Evolutionary conservation across 2,888 invertebrate species (phyloP).

Genomic region (Pocota personata): DNA sequence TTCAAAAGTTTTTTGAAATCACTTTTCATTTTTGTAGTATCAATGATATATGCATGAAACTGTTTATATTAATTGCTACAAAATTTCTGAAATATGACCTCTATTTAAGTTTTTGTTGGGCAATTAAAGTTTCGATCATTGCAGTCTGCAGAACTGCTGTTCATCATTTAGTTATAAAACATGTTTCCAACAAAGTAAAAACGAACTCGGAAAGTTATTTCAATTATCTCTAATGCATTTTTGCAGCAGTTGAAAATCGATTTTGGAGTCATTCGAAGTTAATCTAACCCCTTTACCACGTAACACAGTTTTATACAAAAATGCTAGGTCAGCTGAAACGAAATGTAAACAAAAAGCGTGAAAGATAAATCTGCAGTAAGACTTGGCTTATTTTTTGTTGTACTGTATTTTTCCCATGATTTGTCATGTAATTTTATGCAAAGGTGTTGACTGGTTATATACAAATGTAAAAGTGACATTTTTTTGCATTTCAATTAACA

Average conservation of each 20-base stretch:
- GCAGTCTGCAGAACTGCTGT: too few relatives aligned
- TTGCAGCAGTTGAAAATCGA: constrained; percentile 4
- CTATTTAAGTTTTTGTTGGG: too few relatives aligned
- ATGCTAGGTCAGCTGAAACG: not conserved
- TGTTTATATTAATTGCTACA: too few relatives aligned
- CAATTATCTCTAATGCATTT: constrained; percentile 26
- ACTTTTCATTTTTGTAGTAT: too few relatives aligned
- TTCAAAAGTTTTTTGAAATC: too few relatives aligned
- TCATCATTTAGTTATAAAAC: too few relatives aligned
- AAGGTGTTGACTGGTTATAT: not conserved
- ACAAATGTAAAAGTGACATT: not conserved
- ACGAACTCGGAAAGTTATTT: not conserved
- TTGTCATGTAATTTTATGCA: not conserved
- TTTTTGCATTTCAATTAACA: not conserved
- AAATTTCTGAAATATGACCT: too few relatives aligned
- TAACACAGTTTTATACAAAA: not conserved
- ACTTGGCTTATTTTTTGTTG: not conserved
- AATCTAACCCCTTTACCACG: not conserved
- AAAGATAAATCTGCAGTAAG: not conserved
- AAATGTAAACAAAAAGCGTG: not conserved
- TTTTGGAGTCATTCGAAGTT: constrained; percentile 24
- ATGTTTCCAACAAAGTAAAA: too few relatives aligned
- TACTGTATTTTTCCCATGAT: not conserved
- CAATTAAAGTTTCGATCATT: too few relatives aligned
- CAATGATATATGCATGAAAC: too few relatives aligned